Percentiles rank a stretch among this genome's conserved stretches.
Conservation (phyloP, 2,113 vertebrate genomes). For the Rhegmatorhina hoffmannsi region DNA sequence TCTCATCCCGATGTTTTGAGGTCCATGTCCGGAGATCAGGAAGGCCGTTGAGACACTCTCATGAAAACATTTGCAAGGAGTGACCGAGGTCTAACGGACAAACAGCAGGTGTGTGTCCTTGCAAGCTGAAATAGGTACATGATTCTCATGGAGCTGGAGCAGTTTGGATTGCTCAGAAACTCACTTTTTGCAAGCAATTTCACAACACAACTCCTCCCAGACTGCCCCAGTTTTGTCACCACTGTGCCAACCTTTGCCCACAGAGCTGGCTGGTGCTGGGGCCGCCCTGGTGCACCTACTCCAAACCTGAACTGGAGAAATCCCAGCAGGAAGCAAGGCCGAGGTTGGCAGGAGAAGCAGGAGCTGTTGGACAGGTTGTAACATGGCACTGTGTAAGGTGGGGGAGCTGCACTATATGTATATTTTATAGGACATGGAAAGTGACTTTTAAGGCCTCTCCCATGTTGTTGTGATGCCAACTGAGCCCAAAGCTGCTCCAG, state of each 20-base stretch:
- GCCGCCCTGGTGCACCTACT: not conserved
- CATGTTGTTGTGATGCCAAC: not conserved
- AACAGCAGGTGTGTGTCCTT: no score
- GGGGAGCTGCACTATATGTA: slow-evolving; percentile 38
- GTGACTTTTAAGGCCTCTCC: slow-evolving; percentile 57
- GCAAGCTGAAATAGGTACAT: no score
- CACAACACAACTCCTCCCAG: not conserved
- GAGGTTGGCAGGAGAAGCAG: not conserved
- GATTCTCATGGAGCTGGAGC: no score
- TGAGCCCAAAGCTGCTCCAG: not conserved
- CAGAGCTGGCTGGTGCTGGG: accelerated
- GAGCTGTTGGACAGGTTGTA: not conserved
- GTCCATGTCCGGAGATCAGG: no score
- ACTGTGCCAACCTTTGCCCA: not conserved
- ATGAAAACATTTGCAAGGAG: no score
- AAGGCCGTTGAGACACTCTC: no score
- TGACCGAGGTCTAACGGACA: no score
- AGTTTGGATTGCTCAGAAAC: no score
- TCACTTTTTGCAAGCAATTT: no score
- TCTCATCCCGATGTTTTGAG: no score
- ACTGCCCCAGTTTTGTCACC: not conserved
- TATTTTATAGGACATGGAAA: slow-evolving; percentile 54
- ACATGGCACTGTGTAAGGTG: not conserved
- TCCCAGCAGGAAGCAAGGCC: not conserved
- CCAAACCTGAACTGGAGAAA: not conserved